A percentile compares a stretch with the other conserved stretches of the same genome.
phyloP scores from a whole-genome alignment of 2,113 vertebrate species.

The Rattus rattus region DNA sequence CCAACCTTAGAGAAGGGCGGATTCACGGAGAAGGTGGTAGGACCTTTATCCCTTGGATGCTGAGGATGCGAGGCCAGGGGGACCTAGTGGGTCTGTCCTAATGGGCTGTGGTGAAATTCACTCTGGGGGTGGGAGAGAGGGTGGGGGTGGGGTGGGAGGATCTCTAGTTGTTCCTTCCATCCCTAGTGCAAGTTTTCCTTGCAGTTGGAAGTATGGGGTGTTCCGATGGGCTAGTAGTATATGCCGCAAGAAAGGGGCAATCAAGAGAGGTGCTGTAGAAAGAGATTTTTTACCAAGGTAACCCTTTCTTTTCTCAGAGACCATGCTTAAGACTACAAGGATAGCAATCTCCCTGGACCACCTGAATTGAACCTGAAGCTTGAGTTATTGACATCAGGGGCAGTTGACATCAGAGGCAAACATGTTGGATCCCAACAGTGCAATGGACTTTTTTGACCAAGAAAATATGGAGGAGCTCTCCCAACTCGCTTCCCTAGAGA shows the following conservation, averaged over 20 bases:
- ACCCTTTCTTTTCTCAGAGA: constrained; percentile 69
- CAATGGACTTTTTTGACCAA: constrained; percentile 30
- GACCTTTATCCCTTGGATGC: neutral
- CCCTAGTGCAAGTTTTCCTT: neutral
- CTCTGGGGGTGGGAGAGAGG: too few relatives aligned
- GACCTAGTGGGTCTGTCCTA: neutral
- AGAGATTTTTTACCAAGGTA: neutral
- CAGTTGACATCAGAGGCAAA: neutral
- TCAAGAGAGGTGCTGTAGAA: neutral
- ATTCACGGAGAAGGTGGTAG: neutral
- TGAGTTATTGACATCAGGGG: neutral
- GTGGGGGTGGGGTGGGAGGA: neutral
- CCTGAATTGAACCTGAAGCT: constrained; percentile 32
- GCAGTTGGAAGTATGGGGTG: neutral
- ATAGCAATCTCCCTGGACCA: neutral
- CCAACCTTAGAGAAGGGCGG: constrained; percentile 36
- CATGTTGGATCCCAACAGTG: constrained; percentile 78
- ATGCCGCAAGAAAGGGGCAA: neutral
- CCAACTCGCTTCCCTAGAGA: constrained; percentile 55
- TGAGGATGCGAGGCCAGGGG: neutral
- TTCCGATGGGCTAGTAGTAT: neutral
- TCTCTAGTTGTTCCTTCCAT: neutral
- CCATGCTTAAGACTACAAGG: constrained; percentile 42
- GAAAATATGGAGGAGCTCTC: constrained; percentile 31
- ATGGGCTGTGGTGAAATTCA: neutral